A percentile compares a stretch with the other conserved stretches of the same genome.
These are phyloP conservation scores for Creontiades dilutus DNA, from an alignment of 2,888 invertebrate species.

Conservation along the genomic window DNA sequence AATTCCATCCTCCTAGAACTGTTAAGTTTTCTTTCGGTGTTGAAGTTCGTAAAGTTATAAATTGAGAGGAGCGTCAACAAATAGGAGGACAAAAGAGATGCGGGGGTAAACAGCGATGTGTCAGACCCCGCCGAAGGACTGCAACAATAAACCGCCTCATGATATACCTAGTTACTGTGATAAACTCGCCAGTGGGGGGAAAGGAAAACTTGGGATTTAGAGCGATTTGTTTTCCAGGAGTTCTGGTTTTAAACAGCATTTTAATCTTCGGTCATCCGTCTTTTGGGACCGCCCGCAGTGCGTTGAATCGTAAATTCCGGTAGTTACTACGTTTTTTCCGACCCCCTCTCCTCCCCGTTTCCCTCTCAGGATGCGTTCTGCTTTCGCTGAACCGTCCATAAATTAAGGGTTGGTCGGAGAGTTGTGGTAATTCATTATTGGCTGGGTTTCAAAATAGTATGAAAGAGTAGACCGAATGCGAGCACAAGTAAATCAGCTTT, in stretches of 20 bases:
- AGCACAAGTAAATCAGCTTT: too few relatives aligned
- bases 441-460: constrained; percentile 13
- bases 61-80: constrained; percentile 24
- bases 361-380: constrained; percentile 8
- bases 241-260: constrained; percentile 54
- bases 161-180: constrained; percentile 42
- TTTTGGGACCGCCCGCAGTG: constrained; percentile 39
- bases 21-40: not conserved
- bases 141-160: constrained; percentile 41
- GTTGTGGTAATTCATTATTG: constrained; percentile 35
- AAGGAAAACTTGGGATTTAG: constrained; percentile 41
- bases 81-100: constrained; percentile 33
- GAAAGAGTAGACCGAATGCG: not conserved
- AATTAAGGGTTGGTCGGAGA: not conserved
- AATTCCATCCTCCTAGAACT: not conserved
- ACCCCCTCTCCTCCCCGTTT: not conserved
- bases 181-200: not conserved
- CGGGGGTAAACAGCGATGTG: constrained; percentile 44
- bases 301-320: constrained; percentile 38
- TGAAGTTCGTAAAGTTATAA: constrained; percentile 38
- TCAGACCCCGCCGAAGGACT: constrained; percentile 14
- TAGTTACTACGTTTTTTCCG: not conserved
- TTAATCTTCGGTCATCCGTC: constrained; percentile 55
- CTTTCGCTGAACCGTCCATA: constrained; percentile 29
- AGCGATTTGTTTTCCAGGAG: constrained; percentile 36